Evolutionary conservation across 2,113 vertebrate species (phyloP), one percentile per base, ranked within the genome.

Genomic region (Hypocryptadius cinnamomeus): DNA sequence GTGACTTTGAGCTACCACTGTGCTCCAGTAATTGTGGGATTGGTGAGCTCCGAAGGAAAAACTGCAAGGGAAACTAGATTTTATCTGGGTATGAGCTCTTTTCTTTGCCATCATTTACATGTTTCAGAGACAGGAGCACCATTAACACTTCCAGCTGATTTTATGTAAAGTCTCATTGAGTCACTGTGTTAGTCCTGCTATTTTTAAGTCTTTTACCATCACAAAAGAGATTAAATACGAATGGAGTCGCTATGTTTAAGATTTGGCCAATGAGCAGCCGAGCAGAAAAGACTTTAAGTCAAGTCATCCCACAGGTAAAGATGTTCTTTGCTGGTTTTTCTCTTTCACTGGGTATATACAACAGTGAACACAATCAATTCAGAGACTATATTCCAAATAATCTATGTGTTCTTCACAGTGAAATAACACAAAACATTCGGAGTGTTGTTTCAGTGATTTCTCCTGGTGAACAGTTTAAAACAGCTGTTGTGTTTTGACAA

Each of bases 1-100:
- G 91, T 96, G 89, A 93, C 92, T 93, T 93, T 95, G 87, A 93
- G 45, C 84, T 21, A 39, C 53, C 42, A 54, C 74, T 65, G 70
- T 61, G 91, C 56, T 93, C 56, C 70, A 56, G 66, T 24, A 69
- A 61, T 16, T 89, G 86, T 53, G 79, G 74, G 87, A 54, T 47
- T 69, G 79, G 92, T 51, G 89, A 79, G 73, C 42, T 92, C 91
- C 4, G 10, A 47, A 56, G 70, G 53, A 79, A 73, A 78, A 69
- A 50, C 42, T 89, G 74, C 35, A 24, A 61, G 39, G 47, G 68
- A 70, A 90, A 61, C 33, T 13, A 23, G 57, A 44, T 87, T 57
- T 13, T 56, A 65, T 42, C 50, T 84, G 53, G 37, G 23, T 12
- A 18, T 22, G n/a, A 6, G 44, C 28, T 50, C 64, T 83, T 73